Evolutionary conservation across 2,888 invertebrate genomes (phyloP).

Genomic region (Ectemnius lituratus): DNA sequence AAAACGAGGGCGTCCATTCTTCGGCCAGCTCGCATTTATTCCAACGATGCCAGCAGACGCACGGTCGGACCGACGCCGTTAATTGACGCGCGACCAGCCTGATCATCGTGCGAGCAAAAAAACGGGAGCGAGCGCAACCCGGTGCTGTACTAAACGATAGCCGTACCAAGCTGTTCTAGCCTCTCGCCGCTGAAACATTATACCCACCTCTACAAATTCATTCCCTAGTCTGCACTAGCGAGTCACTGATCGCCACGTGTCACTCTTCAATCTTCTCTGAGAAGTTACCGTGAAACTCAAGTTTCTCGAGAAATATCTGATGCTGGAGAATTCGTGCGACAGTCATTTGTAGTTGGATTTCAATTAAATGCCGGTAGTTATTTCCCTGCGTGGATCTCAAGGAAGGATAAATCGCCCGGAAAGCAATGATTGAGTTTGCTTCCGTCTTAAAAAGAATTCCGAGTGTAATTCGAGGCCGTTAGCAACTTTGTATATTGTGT

Average conservation of each 20-base stretch:
- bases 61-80: conserved; percentile 38
- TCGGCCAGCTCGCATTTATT: conserved; percentile 44
- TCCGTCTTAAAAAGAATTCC: conserved; percentile 14
- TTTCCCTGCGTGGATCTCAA: background rate
- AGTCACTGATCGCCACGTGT: too few relatives aligned
- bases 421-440: background rate
- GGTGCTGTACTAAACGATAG: conserved; percentile 2
- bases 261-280: too few relatives aligned
- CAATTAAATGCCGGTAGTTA: background rate
- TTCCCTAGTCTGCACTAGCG: too few relatives aligned
- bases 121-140: conserved; percentile 32
- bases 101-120: conserved; percentile 43
- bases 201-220: too few relatives aligned
- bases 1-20: conserved; percentile 58
- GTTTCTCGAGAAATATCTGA: background rate
- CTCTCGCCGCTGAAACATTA: too few relatives aligned
- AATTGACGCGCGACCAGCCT: conserved; percentile 58
- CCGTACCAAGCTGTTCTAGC: too few relatives aligned
- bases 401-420: background rate
- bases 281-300: too few relatives aligned
- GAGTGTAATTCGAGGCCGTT: conserved; percentile 42
- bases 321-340: background rate
- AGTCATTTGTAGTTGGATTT: background rate
- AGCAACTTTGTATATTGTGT: conserved; percentile 43
- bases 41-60: conserved; percentile 18